Base-by-base conservation (phyloP, 1,140 invertebrate genomes). In the Drosophila kanapiae region DNA sequence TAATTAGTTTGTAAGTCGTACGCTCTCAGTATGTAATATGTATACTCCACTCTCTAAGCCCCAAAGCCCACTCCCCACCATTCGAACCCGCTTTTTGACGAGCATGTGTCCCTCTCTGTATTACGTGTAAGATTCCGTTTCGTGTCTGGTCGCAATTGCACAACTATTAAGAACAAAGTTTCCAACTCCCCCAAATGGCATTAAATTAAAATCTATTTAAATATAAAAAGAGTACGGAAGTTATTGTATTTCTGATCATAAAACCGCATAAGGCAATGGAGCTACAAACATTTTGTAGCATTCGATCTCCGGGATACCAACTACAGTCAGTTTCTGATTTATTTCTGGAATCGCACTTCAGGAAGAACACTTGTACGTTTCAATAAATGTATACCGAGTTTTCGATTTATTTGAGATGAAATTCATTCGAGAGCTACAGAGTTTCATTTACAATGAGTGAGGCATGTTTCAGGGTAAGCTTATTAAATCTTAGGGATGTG, bases 11-110 rank as follows among this genome's bases (percentile, higher is more conserved):
- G 40, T 91, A 86, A 82, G 78, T 85, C 67, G 69, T 72, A 85
- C 75, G 69, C 85, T 91, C 85, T 88, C 85, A 90, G 74, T 90
- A 88, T 84, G 75, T 85, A 85, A 71, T 79, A 70, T 84, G 77
- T 84, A 75, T 88, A 64, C 80, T 78, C 64, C 59, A 53, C 53
- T 60, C 47, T 61, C 38, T 65, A 59, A 33, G 57, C 77, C 69
- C 59, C 23, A 23, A 3, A 74, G 37, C 45, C 51, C 10, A 14
- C 37, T 37, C 23, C 27, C 61, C 60, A 75, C 38, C 43, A 68
- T 45, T 70, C 14, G 8, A 57, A 31, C 23, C 53, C 16, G 53
- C n/a, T 35, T 35, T 31, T 51, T 60, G 45, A 51, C 45, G 53
- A 38, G 38, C 53, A 38, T 56, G 43, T 61, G 18, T 49, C 29